Conservation (phyloP, 2,113 vertebrate species). For the Trematocara stigmaticum region DNA sequence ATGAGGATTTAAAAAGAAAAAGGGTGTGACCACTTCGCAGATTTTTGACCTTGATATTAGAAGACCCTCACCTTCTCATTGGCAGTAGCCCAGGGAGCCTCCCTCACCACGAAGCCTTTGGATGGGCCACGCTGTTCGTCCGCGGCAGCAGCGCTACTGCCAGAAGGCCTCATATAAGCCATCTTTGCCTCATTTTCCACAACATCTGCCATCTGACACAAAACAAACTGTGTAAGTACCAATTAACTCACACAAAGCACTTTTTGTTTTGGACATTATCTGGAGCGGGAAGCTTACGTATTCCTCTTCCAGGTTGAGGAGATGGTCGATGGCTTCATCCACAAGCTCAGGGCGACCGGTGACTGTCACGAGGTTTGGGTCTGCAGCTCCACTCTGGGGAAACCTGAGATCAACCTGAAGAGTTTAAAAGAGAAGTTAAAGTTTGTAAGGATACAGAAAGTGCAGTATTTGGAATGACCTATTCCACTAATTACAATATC, state of each 20-base stretch:
- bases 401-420: slow-evolving; percentile 94
- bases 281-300: slow-evolving; percentile 77
- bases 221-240: background rate
- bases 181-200: slow-evolving; percentile 90
- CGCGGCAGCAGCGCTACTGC: slow-evolving; percentile 63
- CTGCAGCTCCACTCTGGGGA: slow-evolving; percentile 89
- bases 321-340: slow-evolving; percentile 97
- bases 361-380: slow-evolving; percentile 92
- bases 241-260: background rate
- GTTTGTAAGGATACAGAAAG: background rate
- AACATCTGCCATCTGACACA: slow-evolving; percentile 84
- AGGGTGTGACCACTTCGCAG: background rate
- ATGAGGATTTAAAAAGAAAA: background rate
- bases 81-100: slow-evolving; percentile 90
- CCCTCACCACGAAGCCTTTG: slow-evolving; percentile 96
- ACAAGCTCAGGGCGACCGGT: slow-evolving; percentile 93
- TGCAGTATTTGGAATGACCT: background rate
- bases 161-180: slow-evolving; percentile 85
- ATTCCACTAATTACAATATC: background rate
- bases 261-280: background rate
- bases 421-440: background rate
- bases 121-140: slow-evolving; percentile 84
- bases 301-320: slow-evolving; percentile 96
- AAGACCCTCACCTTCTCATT: slow-evolving; percentile 81
- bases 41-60: background rate